Conservation (phyloP, 2,113 vertebrate genomes). For the Delphinapterus leucas region DNA sequence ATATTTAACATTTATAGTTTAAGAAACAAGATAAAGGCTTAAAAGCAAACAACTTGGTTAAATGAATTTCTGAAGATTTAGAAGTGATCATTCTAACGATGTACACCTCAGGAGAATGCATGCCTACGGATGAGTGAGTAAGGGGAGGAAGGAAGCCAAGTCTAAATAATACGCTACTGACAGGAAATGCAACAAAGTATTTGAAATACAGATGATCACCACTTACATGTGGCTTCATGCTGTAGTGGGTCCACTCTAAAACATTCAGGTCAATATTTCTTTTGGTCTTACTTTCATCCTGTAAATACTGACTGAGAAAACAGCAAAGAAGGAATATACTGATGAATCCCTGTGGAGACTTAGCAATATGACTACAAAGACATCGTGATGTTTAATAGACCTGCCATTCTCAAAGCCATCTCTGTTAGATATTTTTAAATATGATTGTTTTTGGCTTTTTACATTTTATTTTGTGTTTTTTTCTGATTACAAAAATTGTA, state of each 20-base stretch:
- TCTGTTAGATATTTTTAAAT: neutral
- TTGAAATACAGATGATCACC: neutral
- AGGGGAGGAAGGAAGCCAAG: neutral
- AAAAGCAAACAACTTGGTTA: neutral
- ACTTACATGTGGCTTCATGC: conserved; percentile 86
- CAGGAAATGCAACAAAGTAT: neutral
- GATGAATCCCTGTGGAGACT: neutral
- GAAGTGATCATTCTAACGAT: neutral
- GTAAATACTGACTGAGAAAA: conserved; percentile 88
- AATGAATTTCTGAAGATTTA: neutral
- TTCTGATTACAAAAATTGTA: conserved; percentile 28
- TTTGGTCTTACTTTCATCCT: conserved; percentile 90
- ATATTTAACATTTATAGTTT: neutral
- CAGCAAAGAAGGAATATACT: neutral
- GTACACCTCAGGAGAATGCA: neutral
- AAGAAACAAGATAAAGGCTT: neutral
- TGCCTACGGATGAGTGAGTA: neutral
- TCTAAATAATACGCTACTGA: neutral
- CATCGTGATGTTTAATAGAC: neutral
- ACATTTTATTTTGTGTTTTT: neutral
- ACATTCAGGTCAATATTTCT: conserved; percentile 88
- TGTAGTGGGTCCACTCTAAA: conserved; percentile 89
- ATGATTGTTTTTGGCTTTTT: neutral
- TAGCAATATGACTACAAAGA: neutral
- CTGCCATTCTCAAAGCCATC: neutral